Base-by-base conservation (phyloP, 2,113 vertebrate genomes). In the Oreochromis aureus region DNA sequence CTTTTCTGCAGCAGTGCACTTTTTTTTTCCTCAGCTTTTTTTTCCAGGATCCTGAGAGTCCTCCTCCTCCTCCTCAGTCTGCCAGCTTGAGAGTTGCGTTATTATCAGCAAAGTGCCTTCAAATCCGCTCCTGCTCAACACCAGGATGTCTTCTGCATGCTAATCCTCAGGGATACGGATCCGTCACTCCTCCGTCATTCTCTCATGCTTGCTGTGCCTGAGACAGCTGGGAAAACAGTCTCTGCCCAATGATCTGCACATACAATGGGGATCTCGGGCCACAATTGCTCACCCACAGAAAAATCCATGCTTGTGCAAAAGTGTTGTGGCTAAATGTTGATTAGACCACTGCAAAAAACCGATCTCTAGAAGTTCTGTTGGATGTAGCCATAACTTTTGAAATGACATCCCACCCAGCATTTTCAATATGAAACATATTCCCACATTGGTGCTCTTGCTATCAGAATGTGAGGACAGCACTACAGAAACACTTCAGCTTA, bases 171-270 rank as follows among this genome's bases (percentile, higher is more conserved):
- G 95, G 95, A 96, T 95, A 93, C 53, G 59, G 91, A 94, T 96
- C 95, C 92, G 91, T 95, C 94, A 91, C 95, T 96, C 90, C 91
- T 93, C 94, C 48, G 87, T 94, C 89, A 80, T 91, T 90, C 93
- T 66, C 94, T 95, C 95, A 94, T 95, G 93, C 95, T 94, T 95
- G 93, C 90, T 94, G 76, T 96, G 92, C 94, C 94, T 87, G 79
- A 89, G 95, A 95, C 96, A 97, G 96, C 96, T 97, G 96, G 95
- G 93, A 96, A 97, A 97, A 96, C 94, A 96, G 95, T 93, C 92
- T 93, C 41, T 79, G 89, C 88, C 84, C 85, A 61, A 69, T 34
- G 69, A 58, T 90, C 92, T 82, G 88, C 24, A 55, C 80, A 87
- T 84, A 89, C 93, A 86, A 84, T 76, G 11, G 83, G 46, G 83